Base-by-base conservation (phyloP, 2,113 vertebrate genomes). In the Harpagus bidentatus region DNA sequence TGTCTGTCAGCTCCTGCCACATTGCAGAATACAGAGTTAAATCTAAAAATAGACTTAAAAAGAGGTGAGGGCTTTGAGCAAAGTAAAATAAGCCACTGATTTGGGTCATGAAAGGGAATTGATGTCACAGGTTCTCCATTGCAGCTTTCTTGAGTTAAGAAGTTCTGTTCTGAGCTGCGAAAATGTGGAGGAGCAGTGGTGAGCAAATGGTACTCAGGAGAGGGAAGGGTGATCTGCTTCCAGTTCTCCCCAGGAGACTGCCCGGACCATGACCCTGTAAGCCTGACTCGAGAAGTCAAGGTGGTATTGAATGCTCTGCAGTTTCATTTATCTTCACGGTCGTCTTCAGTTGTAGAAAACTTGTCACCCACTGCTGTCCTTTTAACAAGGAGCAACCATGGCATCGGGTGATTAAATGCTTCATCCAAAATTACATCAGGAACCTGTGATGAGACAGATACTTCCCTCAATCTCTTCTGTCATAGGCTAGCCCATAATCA, bases 41-140 rank as follows among this genome's bases (percentile, higher is more conserved):
- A 84, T 93, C 94, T 97, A 97, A 96, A 97, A 97, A 97, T 97
- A 97, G 62, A 53, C 84, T 82, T 90, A 40, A 94, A 96, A 96
- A 95, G 93, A 96, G 94, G 93, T 94, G 94, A 95, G 71, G 82
- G 78, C 91, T 96, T 95, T 94, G 84, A 95, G 84, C 72, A 20
- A 85, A 95, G 95, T 96, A 96, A 96, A 97, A 95, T 97, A 95
- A 96, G 95, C 84, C 95, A 91, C 93, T 69, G 96, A 97, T 97
- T 85, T 97, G 96, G 96, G 97, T 95, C 95, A 95, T 91, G 95
- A 95, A 86, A 83, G 74, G 78, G 93, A 96, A 95, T 95, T 88
- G 87, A 94, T 95, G 93, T 93, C 95, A 88, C 89, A 94, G 74
- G 95, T 95, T 95, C 93, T 94, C 85, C 1, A 1, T 58, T 87